phyloP scores from a whole-genome alignment of 2,113 vertebrate genomes.

The Junco hyemalis region DNA sequence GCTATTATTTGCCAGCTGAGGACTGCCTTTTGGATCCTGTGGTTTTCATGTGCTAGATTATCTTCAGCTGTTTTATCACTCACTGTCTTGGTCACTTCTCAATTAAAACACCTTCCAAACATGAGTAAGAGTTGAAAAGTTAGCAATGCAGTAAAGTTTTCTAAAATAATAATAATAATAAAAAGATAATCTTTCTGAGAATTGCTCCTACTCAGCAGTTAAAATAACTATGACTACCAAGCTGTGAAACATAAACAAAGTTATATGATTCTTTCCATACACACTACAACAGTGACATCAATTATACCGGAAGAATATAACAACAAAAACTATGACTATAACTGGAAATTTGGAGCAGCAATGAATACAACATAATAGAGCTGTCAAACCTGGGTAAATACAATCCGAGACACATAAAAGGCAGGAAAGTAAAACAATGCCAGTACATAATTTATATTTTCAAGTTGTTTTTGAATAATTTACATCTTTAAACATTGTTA shows the following conservation, averaged over 20 bases:
- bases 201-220: not conserved
- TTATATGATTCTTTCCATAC: not conserved
- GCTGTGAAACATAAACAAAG: conserved; percentile 3
- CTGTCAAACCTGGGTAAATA: not conserved
- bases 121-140: not conserved
- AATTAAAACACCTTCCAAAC: not conserved
- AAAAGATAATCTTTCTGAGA: not conserved
- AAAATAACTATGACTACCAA: not conserved
- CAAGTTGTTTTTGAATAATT: not conserved
- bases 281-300: not conserved
- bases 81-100: not conserved
- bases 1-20: not conserved
- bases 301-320: not conserved
- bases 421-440: not conserved
- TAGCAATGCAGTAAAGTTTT: not conserved
- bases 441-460: not conserved
- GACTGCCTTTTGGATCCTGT: not conserved
- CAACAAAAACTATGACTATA: not conserved
- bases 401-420: not conserved
- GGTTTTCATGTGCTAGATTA: not conserved
- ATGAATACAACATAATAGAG: not conserved
- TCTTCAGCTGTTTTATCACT: not conserved
- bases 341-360: not conserved
- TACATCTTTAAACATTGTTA: not conserved
- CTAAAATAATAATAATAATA: not conserved